Percentiles rank a stretch among this genome's conserved stretches.
Conservation (phyloP, 2,888 invertebrate species). For the Neoitamus cyanurus region DNA sequence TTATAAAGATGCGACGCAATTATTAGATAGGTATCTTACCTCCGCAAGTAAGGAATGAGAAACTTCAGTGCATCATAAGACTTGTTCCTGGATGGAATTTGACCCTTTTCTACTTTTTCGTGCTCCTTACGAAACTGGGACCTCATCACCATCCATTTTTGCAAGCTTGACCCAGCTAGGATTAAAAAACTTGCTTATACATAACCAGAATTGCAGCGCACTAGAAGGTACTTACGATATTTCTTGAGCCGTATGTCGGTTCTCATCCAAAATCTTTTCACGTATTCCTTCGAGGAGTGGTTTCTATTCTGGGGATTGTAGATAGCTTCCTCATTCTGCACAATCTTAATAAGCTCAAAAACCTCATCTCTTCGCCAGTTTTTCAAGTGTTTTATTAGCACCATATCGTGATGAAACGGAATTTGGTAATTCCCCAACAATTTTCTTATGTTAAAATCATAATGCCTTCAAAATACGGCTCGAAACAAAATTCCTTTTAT, state of each 20-base stretch:
- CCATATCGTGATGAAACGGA: too few species aligned
- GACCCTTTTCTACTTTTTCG: conserved; percentile 62
- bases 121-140: conserved; percentile 65
- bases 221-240: not conserved
- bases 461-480: too few species aligned
- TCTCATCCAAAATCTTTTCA: not conserved
- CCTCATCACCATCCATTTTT: conserved; percentile 64
- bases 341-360: not conserved
- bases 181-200: not conserved
- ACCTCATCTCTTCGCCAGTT: not conserved
- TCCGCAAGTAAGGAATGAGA: conserved; percentile 62
- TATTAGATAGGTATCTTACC: too few species aligned
- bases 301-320: not conserved
- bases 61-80: conserved; percentile 65
- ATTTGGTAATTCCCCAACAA: too few species aligned
- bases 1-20: too few species aligned
- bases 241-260: not conserved
- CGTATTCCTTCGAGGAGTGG: not conserved
- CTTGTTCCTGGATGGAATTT: conserved; percentile 63
- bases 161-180: conserved; percentile 61
- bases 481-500: too few species aligned
- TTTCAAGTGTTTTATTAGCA: too few species aligned
- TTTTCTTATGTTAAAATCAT: too few species aligned
- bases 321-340: not conserved
- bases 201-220: not conserved